Base-by-base conservation (phyloP, 1,140 invertebrate genomes). In the Dufourea novaeangliae region DNA sequence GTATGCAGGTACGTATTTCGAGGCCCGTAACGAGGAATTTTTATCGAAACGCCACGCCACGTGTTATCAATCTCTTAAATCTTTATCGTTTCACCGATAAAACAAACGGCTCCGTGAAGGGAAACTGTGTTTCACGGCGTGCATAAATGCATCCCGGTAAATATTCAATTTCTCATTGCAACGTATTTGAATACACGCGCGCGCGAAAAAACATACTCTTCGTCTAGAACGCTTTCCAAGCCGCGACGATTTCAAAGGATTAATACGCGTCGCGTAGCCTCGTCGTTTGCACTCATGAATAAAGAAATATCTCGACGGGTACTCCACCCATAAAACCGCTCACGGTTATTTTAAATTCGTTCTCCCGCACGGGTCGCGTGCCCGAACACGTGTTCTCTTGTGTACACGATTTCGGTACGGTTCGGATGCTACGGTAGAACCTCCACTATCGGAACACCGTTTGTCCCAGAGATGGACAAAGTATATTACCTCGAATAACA, bases 341-440 rank as follows among this genome's bases (percentile, higher is more conserved):
- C 72, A 68, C 39, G 64, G 64, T 76, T 76, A 76, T 76, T 76
- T 76, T 69, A 63, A 76, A 69, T 76, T 69, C 54, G 73, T 61
- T 76, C 73, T 76, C 66, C 66, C 73, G 54, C 73, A 59, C 73
- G 59, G 54, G 64, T 76, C 73, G 54, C 54, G 66, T 76, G 64
- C 41, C 44, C 54, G 32, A 34, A 69, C 73, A 76, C 73, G 73
- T 76, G 66, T 76, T 37, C n/a, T 37, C 54, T 11, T 37, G 22
- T 29, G 14, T 32, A 37, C 37, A 22, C 73, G n/a, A n/a, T n/a
- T 4, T 25, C 64, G 39, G 29, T 59, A 61, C 66, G 32, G 22
- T 22, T 32, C n/a, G n/a, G n/a, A n/a, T n/a, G n/a, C n/a, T n/a
- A n/a, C n/a, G n/a, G n/a, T n/a, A n/a, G n/a, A n/a, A n/a, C n/a